Evolutionary conservation across 2,888 invertebrate genomes (phyloP), one percentile per base, ranked within the genome.

Genomic region (Drosophila mimica): DNA sequence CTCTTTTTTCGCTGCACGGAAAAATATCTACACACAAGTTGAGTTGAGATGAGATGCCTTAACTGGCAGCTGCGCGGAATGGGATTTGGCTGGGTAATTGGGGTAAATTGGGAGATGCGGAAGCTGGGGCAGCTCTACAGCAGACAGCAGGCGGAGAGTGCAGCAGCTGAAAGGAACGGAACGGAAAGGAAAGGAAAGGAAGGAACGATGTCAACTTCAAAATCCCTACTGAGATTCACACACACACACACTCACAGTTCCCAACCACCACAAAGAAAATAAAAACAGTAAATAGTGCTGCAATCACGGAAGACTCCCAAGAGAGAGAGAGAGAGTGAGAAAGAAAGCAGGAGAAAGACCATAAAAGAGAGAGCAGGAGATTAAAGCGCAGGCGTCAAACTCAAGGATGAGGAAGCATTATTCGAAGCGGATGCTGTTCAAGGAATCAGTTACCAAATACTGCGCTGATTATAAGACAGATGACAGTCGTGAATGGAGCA

Each of bases 11-110:
- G 65, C 72, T 73, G 52, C 46, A 66, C 81, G 77, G 79, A 85
- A 87, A 90, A 90, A 88, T 87, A 86, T 87, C 86, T 87, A 87
- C 73, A 87, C 90, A 90, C 76, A 86, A 70, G 76, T 74, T 58
- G 62, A 49, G 17, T 36, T 13, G 13, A 30, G 30, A 54, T 62
- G 48, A 68, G 82, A 74, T 76, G 85, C 69, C 69, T 70, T 59
- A 20, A 63, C 66, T 76, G 76, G 82, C 86, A 78, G 69, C 84
- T 82, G 83, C 89, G 84, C 84, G 89, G 72, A 72, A 63, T 70
- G 68, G 54, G 65, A 34, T 53, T 36, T 52, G 46, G 25, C 25
- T 46, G 15, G 49, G 51, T 52, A 53, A 49, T 46, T 67, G 48
- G 58, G 49, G 57, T 48, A 40, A 66, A 46, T 46, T 48, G 72